These are phyloP conservation scores for Eutrigla gurnardus DNA, from an alignment of 2,797 vertebrate genomes.

Conservation along the genomic window DNA sequence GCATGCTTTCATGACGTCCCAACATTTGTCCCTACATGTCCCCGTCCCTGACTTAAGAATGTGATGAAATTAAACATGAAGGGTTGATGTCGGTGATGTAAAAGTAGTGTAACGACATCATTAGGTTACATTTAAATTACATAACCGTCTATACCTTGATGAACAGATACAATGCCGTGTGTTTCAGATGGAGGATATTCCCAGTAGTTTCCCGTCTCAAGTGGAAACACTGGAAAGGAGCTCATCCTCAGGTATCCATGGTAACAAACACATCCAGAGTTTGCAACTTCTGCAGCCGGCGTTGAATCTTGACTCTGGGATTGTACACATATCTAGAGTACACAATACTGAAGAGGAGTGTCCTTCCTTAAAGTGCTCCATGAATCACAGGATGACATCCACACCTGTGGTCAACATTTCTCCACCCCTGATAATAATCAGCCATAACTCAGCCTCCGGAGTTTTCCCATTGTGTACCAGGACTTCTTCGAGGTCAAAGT, in stretches of 20 bases:
- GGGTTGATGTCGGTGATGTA: neutral
- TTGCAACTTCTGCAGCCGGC: neutral
- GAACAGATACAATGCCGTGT: neutral
- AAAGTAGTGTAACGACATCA: too few relatives aligned
- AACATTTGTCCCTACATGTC: neutral
- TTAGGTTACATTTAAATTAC: too few relatives aligned
- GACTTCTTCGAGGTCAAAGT: slow-evolving; percentile 8
- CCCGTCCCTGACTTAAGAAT: neutral
- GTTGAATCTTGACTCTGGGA: neutral
- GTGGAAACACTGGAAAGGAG: slow-evolving; percentile 32
- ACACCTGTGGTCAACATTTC: slow-evolving; percentile 25
- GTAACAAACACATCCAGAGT: slow-evolving; percentile 29
- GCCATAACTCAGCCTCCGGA: neutral
- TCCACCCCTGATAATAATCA: slow-evolving; percentile 27
- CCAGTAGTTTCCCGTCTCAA: slow-evolving; percentile 12
- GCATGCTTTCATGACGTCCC: neutral
- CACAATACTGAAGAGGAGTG: neutral
- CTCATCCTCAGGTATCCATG: slow-evolving; percentile 38
- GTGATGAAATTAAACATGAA: neutral
- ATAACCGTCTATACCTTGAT: neutral
- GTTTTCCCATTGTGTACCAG: neutral
- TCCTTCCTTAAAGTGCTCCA: neutral
- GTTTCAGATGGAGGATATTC: neutral
- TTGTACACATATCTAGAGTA: neutral
- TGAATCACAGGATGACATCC: neutral